Conservation (phyloP, 2,888 invertebrate genomes). For the Lithophane leautieri region DNA sequence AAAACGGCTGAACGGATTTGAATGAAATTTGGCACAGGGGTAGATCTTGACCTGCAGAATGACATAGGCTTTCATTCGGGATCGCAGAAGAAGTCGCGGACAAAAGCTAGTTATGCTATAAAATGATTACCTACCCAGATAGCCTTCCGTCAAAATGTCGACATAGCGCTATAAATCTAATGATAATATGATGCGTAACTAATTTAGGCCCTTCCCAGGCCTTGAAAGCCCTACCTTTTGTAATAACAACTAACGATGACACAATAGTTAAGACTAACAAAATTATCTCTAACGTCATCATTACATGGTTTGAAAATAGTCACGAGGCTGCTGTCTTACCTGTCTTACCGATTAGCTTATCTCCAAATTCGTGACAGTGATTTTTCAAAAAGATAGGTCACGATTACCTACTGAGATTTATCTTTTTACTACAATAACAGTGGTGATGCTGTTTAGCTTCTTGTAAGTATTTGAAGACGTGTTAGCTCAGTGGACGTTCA, state of each 20-base stretch:
- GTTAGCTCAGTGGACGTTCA: no score
- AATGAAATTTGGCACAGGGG: no score
- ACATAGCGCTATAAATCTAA: conserved; percentile 33
- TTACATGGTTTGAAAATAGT: neutral
- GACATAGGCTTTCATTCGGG: no score
- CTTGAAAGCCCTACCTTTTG: conserved; percentile 44
- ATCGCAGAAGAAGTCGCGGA: no score
- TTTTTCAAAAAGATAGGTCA: neutral
- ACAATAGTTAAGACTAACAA: conserved; percentile 22
- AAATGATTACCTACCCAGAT: neutral
- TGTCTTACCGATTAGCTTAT: neutral
- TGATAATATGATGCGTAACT: conserved; percentile 17
- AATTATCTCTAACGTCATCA: conserved; percentile 44
- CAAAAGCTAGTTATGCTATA: no score
- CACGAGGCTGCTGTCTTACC: conserved; percentile 15
- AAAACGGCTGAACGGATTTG: no score
- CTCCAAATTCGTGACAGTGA: conserved; percentile 3
- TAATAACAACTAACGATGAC: conserved; percentile 19
- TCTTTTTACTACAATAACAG: neutral
- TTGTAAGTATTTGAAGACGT: no score
- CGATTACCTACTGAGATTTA: neutral
- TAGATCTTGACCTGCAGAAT: no score
- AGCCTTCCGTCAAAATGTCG: conserved; percentile 9
- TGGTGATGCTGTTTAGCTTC: neutral
- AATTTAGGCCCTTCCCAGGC: conserved; percentile 50